Evolutionary conservation across 2,888 invertebrate species (phyloP).

Genomic region (Hirtodrosophila trivittata): DNA sequence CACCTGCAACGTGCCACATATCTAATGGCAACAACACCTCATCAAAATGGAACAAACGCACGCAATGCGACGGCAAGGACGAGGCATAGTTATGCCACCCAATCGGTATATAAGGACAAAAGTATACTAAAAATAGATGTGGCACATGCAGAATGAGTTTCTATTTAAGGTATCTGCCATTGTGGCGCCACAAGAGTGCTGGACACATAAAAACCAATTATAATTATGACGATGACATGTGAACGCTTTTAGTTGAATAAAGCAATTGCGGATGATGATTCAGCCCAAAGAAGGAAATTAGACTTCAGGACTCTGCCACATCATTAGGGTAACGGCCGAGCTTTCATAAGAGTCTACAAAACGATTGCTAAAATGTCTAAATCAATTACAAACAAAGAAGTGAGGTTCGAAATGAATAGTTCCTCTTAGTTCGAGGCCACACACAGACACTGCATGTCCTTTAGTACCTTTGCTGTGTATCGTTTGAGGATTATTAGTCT

Average conservation of each 20-base stretch:
- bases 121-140: conserved; percentile 37
- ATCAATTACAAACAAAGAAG: too few relatives aligned
- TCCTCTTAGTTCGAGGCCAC: too few relatives aligned
- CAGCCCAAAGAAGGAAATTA: background rate
- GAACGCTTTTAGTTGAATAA: conserved; percentile 19
- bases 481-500: too few relatives aligned
- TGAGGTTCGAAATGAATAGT: too few relatives aligned
- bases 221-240: conserved; percentile 17
- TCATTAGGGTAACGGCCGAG: too few relatives aligned
- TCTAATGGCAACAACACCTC: conserved; percentile 8
- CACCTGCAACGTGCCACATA: background rate
- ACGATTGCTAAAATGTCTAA: too few relatives aligned
- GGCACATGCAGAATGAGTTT: conserved; percentile 35
- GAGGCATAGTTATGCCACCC: conserved; percentile 12
- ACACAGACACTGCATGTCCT: too few relatives aligned
- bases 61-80: conserved; percentile 51
- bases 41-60: conserved; percentile 49
- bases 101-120: conserved; percentile 18
- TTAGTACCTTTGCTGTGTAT: too few relatives aligned
- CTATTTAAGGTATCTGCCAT: conserved; percentile 32
- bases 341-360: too few relatives aligned
- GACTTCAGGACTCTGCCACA: too few relatives aligned
- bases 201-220: conserved; percentile 19
- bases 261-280: conserved; percentile 8
- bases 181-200: background rate